These are phyloP conservation scores for Stomorhina lunata DNA, from an alignment of 2,888 invertebrate species.

Conservation along the genomic window DNA sequence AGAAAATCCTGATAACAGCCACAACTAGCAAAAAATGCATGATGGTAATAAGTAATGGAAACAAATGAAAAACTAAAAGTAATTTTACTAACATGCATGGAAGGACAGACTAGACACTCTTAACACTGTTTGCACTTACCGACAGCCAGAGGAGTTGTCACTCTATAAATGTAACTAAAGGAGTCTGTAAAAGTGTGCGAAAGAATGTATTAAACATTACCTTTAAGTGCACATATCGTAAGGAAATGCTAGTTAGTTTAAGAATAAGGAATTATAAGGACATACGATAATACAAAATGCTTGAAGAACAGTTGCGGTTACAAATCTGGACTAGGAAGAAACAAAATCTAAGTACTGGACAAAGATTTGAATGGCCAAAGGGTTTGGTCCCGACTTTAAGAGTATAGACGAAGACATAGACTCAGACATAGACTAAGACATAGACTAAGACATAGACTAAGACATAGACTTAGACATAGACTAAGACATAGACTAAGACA, in stretches of 20 bases:
- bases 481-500: too few species aligned
- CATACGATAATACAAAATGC: background rate
- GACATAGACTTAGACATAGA: too few species aligned
- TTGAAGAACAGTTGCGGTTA: background rate
- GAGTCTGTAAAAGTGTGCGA: background rate
- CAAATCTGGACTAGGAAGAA: too few species aligned
- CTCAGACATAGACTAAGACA: too few species aligned
- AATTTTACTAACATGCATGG: slow-evolving; percentile 38
- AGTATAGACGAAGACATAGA: too few species aligned
- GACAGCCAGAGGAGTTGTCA: background rate
- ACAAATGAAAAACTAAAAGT: slow-evolving; percentile 5
- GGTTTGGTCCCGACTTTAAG: too few species aligned
- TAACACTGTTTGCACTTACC: background rate
- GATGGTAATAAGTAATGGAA: slow-evolving; percentile 53
- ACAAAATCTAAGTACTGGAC: too few species aligned
- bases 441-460: too few species aligned
- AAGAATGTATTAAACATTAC: slow-evolving; percentile 20
- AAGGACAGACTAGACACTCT: slow-evolving; percentile 33
- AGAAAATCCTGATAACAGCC: slow-evolving; percentile 28
- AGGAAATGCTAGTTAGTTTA: slow-evolving; percentile 10
- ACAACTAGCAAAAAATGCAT: slow-evolving; percentile 47
- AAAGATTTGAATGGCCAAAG: too few species aligned
- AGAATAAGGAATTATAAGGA: slow-evolving; percentile 26
- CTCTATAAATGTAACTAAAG: background rate
- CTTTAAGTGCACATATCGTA: slow-evolving; percentile 49